Base-by-base conservation (phyloP, 2,888 invertebrate genomes). In the Andricus quercusramuli region DNA sequence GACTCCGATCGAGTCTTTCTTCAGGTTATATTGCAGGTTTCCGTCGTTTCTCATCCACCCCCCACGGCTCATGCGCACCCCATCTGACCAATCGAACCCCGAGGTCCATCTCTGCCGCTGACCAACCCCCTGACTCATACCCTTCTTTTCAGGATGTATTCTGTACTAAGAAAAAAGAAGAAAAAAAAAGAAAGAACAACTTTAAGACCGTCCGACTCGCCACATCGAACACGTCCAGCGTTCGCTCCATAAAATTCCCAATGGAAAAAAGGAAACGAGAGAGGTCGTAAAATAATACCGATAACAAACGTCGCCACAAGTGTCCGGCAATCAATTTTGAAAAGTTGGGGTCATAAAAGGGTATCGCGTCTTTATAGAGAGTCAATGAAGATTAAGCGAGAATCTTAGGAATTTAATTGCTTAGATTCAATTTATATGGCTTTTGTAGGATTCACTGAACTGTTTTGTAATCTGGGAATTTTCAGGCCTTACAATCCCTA, bases 1-100 rank as follows among this genome's bases (percentile, higher is more conserved):
- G 92, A 92, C 92, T 92, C 91, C 90, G 92, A 93, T 93, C 91
- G 90, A 89, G 90, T 91, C 90, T 92, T 91, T 92, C 91, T 91
- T 90, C 91, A 90, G 91, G 92, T 91, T 92, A 92, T 92, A 92
- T 92, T 91, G 92, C 92, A 90, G 91, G 91, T 91, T 86, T 86
- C 90, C 86, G 91, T 91, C 91, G 92, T 92, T 92, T 90, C 91
- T 92, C 92, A 92, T 92, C 91, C 92, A 89, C 86, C 87, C 87
- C 85, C 85, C 84, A 87, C 88, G 88, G 90, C 91, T 92, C 92
- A 92, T 92, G 92, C 92, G 92, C 92, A 89, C 89, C 90, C 89
- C 90, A 89, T 91, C 91, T 92, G 92, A 92, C 92, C 92, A 92
- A 93, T 92, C 91, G 91, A 92, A 92, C 90, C 90, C 89, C 90